These are phyloP conservation scores for Meta bourneti DNA, from an alignment of 2,888 invertebrate species.

Conservation along the genomic window DNA sequence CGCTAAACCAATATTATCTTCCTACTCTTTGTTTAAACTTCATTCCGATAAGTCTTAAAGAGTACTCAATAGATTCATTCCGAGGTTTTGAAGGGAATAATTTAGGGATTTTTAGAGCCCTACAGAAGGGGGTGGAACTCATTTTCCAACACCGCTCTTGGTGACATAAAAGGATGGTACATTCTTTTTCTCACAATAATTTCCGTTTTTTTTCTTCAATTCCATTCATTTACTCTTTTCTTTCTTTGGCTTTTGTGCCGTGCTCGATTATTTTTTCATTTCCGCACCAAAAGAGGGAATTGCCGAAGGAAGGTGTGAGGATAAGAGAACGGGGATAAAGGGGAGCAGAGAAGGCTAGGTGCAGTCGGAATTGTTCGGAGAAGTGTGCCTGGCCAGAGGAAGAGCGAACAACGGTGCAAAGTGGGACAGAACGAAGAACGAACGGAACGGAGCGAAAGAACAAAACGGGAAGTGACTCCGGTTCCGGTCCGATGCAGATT, in stretches of 20 bases:
- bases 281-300: too few relatives aligned
- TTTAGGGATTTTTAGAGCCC: background rate
- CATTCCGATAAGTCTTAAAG: background rate
- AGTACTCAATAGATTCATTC: background rate
- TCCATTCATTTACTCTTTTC: background rate
- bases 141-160: background rate
- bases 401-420: background rate
- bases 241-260: background rate
- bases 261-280: too few relatives aligned
- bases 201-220: background rate
- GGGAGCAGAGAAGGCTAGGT: background rate
- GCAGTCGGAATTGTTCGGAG: conserved; percentile 49
- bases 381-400: conserved; percentile 18
- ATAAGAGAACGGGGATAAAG: background rate
- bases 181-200: background rate
- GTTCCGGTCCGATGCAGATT: conserved; percentile 68
- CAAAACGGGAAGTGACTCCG: conserved; percentile 48
- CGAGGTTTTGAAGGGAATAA: background rate
- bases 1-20: background rate
- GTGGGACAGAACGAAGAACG: background rate
- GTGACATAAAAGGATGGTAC: background rate
- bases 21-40: background rate
- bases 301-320: background rate
- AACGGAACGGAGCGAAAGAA: conserved; percentile 31
- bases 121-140: background rate